Percentiles rank a stretch among this genome's conserved stretches.
Conservation (phyloP, 2,113 vertebrate genomes). For the Argyrosomus japonicus region DNA sequence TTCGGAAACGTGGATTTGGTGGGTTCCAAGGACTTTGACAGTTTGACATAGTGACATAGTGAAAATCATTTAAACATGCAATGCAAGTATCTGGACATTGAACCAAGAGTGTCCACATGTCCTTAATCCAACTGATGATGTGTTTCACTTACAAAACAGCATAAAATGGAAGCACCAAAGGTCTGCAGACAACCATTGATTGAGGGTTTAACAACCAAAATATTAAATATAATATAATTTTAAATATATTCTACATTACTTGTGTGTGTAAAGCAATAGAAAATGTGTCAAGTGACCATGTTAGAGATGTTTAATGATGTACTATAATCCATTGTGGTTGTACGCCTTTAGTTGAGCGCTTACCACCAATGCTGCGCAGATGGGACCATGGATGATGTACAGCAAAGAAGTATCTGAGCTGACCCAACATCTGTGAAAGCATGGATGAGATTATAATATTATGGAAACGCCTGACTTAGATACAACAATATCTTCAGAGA, state of each 20-base stretch:
- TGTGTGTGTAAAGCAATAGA: neutral
- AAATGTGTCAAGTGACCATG: neutral
- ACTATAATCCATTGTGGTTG: neutral
- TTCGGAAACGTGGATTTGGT: too few relatives aligned
- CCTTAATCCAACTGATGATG: too few relatives aligned
- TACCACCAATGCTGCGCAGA: conserved; percentile 95
- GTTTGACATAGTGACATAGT: too few relatives aligned
- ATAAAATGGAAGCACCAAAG: too few relatives aligned
- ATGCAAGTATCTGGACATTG: too few relatives aligned
- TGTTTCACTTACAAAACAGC: too few relatives aligned
- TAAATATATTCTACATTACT: too few relatives aligned
- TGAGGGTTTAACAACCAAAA: neutral
- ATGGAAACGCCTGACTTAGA: rapidly evolving
- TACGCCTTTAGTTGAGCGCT: conserved; percentile 40
- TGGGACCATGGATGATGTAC: conserved; percentile 96
- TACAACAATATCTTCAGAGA: neutral
- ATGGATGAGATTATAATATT: neutral
- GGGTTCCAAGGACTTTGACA: too few relatives aligned
- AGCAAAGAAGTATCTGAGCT: conserved; percentile 93
- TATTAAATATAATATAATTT: neutral
- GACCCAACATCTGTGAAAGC: conserved; percentile 92
- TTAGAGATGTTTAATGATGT: neutral
- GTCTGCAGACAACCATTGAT: too few relatives aligned
- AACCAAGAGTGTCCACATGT: too few relatives aligned
- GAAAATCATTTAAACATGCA: too few relatives aligned